Evolutionary conservation across 2,113 vertebrate species (phyloP).

Genomic region (Nannospalax galili): DNA sequence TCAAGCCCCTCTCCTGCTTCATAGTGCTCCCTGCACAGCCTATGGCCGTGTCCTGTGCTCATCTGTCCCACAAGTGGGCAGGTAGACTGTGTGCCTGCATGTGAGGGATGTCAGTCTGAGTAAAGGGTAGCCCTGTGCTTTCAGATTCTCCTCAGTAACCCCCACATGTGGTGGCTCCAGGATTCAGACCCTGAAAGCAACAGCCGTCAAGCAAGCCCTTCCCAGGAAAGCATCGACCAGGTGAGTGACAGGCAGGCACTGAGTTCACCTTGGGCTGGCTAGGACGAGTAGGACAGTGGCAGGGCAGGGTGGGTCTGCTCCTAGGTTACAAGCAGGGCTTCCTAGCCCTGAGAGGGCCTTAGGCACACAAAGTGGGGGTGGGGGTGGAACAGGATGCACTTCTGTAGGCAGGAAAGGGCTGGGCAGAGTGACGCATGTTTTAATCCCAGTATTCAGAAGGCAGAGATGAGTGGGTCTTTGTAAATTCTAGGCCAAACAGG

Average conservation of each 20-base stretch:
- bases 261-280: rapidly evolving
- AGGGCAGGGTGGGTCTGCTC: neutral
- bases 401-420: neutral
- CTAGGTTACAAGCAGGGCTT: neutral
- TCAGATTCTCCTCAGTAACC: constrained; percentile 86
- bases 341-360: neutral
- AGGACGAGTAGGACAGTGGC: rapidly evolving
- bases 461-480: no score
- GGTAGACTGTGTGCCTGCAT: rapidly evolving
- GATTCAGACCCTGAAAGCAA: constrained; percentile 71
- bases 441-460: neutral
- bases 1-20: neutral
- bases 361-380: rapidly evolving
- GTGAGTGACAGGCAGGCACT: constrained; percentile 71
- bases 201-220: constrained; percentile 78
- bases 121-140: neutral
- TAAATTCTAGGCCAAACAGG: neutral
- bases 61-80: rapidly evolving
- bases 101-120: no score
- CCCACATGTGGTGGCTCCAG: constrained; percentile 79
- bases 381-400: neutral
- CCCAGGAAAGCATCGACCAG: constrained; percentile 85
- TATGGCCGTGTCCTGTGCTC: rapidly evolving
- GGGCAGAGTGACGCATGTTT: neutral
- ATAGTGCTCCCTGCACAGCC: rapidly evolving